Evolutionary conservation across 2,888 invertebrate genomes (phyloP).

Genomic region (Agonopterix arenella): DNA sequence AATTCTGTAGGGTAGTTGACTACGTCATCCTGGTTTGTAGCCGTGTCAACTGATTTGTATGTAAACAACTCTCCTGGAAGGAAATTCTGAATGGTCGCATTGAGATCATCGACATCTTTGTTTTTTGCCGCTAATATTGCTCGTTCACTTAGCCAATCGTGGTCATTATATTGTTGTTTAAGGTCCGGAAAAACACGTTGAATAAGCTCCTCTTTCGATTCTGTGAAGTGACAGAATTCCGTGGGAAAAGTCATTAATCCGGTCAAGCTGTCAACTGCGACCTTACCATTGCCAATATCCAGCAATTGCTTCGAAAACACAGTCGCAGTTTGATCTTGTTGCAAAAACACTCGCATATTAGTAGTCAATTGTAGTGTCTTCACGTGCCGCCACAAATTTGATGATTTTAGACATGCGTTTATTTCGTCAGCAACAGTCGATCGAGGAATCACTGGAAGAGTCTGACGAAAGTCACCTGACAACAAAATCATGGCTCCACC

Average conservation of each 20-base stretch:
- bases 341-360: conserved; percentile 14
- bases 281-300: conserved; percentile 1
- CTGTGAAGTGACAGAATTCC: conserved; percentile 13
- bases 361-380: conserved; percentile 21
- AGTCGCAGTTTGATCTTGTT: conserved; percentile 17
- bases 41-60: conserved; percentile 6
- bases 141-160: conserved; percentile 25
- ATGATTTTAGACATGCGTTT: too few species aligned
- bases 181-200: conserved; percentile 21
- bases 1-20: too few species aligned
- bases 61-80: neutral
- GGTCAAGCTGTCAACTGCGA: conserved; percentile 16
- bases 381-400: conserved; percentile 20
- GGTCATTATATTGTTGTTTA: conserved; percentile 17
- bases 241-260: conserved; percentile 19
- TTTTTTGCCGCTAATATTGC: conserved; percentile 27
- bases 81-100: neutral
- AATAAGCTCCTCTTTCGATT: conserved; percentile 17
- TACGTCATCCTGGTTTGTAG: conserved; percentile 12
- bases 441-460: conserved; percentile 24
- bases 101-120: conserved; percentile 15
- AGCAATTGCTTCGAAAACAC: conserved; percentile 15
- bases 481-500: conserved; percentile 23
- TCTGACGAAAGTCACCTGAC: conserved; percentile 27
- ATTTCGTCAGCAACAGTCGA: conserved; percentile 22